These are phyloP conservation scores for Cuniculus paca DNA, from an alignment of 2,797 vertebrate species.

Conservation along the genomic window DNA sequence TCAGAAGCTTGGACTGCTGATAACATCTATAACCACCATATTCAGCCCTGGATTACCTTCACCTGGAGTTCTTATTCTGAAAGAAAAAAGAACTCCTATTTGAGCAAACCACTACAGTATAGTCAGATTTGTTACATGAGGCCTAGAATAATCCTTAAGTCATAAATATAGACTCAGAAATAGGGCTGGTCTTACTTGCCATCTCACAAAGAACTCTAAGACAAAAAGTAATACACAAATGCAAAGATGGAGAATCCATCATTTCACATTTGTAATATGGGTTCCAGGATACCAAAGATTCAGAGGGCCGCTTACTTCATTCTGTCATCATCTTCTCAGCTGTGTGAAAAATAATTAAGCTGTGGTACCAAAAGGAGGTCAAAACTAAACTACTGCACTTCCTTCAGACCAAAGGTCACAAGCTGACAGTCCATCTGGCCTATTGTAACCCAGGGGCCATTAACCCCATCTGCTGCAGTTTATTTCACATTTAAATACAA, in stretches of 20 bases:
- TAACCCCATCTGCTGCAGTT: background rate
- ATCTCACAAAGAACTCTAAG: background rate
- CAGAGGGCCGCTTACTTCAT: background rate
- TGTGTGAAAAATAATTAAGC: background rate
- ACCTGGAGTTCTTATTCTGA: background rate
- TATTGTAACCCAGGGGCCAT: background rate
- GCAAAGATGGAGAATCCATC: background rate
- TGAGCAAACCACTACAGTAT: background rate
- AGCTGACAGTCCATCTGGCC: background rate
- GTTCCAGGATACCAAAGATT: slow-evolving; percentile 10
- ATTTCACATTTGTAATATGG: background rate
- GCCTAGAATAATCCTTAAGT: background rate
- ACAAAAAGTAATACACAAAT: background rate
- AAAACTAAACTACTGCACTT: background rate
- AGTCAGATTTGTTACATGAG: background rate
- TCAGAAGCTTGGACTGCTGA: background rate
- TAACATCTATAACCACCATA: background rate
- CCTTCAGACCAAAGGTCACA: background rate
- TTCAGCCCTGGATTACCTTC: background rate
- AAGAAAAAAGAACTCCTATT: slow-evolving; percentile 3
- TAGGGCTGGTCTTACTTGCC: background rate
- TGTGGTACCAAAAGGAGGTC: background rate
- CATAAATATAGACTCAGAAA: slow-evolving; percentile 25
- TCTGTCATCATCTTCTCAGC: background rate
- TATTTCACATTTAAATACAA: background rate